Conservation (phyloP, 2,888 invertebrate species). For the Andrena chrysosceles region DNA sequence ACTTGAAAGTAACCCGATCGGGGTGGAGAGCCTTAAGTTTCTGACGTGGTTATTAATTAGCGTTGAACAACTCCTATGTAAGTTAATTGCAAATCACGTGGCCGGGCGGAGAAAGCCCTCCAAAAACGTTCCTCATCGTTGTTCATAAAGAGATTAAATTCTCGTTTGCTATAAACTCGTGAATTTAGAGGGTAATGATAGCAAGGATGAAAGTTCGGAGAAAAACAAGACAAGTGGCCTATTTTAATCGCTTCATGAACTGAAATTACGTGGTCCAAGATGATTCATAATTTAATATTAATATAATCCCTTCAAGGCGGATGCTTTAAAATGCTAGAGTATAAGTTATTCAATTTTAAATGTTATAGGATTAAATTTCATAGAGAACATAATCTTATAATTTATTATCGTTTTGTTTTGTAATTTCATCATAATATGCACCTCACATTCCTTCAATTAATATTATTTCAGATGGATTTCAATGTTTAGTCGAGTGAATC, state of each 20-base stretch:
- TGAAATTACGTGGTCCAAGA: background rate
- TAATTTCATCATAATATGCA: background rate
- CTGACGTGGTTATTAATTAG: constrained; percentile 66
- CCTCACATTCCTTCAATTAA: background rate
- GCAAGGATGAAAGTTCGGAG: background rate
- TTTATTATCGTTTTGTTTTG: background rate
- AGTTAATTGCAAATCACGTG: constrained; percentile 70
- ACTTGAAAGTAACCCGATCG: constrained; percentile 62
- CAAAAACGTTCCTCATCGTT: constrained; percentile 55
- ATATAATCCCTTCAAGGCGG: background rate
- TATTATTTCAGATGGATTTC: no score
- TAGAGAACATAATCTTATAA: background rate
- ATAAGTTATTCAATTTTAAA: background rate
- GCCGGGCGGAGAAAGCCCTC: constrained; percentile 47
- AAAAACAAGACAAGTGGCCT: constrained; percentile 8
- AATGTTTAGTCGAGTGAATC: no score
- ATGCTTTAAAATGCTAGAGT: background rate
- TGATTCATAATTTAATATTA: background rate
- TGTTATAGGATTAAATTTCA: background rate
- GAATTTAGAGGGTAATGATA: constrained; percentile 18
- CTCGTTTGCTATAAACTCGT: constrained; percentile 44
- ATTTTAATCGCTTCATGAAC: background rate
- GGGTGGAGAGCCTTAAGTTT: constrained; percentile 57
- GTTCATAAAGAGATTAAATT: constrained; percentile 60
- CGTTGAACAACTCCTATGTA: constrained; percentile 60